Conservation (phyloP, 1,140 invertebrate genomes). For the Pinna nobilis region DNA sequence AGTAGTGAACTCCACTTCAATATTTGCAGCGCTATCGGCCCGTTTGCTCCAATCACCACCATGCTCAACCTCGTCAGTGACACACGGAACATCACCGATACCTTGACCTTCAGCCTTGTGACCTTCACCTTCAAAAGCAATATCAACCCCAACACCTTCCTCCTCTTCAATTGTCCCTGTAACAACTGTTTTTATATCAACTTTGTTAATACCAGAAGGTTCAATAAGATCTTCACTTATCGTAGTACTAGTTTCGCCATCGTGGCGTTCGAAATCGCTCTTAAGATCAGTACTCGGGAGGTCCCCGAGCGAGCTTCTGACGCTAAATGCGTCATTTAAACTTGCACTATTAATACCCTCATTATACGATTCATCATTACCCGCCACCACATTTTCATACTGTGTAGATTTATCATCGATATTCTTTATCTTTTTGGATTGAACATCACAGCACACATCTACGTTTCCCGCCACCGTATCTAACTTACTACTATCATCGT, state of each 20-base stretch:
- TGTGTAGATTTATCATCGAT: conserved; percentile 6
- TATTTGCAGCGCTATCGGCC: neutral
- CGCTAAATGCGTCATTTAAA: neutral
- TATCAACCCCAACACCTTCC: neutral
- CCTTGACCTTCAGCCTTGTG: conserved; percentile 6
- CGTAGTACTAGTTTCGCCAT: conserved; percentile 30
- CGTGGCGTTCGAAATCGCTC: conserved; percentile 1
- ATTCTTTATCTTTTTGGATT: too few species aligned
- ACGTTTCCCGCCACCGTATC: conserved; percentile 19
- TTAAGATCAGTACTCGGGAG: conserved; percentile 2
- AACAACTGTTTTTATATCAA: conserved; percentile 32
- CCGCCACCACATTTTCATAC: conserved; percentile 10
- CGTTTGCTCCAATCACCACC: conserved; percentile 10
- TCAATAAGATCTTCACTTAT: conserved; percentile 35
- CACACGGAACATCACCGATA: conserved; percentile 15
- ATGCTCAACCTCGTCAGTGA: conserved; percentile 7
- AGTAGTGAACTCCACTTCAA: conserved; percentile 15
- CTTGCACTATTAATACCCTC: neutral
- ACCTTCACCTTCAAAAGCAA: conserved; percentile 9
- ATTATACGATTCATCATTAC: conserved; percentile 16
- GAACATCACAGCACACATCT: too few species aligned
- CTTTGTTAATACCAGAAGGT: conserved; percentile 17
- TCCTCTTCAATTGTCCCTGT: conserved; percentile 35
- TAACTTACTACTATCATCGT: conserved; percentile 17
- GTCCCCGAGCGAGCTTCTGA: conserved; percentile 2